Conservation (phyloP, 2,113 vertebrate species). For the Sceloporus tristichus region DNA sequence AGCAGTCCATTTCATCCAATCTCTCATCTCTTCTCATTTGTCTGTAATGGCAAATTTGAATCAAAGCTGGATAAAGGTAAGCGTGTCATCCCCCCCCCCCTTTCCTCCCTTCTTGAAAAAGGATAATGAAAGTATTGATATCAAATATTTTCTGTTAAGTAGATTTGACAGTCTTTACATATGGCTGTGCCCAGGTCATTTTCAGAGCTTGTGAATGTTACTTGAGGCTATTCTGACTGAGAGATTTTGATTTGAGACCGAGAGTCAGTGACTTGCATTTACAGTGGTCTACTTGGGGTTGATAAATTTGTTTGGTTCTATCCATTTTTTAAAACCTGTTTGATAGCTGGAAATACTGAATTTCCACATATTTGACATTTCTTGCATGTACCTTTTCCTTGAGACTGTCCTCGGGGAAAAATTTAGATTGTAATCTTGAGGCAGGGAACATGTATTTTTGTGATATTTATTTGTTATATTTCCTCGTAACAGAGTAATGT, state of each 20-base stretch:
- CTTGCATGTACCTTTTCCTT: background rate
- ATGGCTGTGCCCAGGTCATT: background rate
- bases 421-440: background rate
- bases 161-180: background rate
- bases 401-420: background rate
- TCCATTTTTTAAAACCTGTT: background rate
- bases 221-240: too few species aligned
- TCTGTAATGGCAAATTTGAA: background rate
- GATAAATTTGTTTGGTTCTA: background rate
- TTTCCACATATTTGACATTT: background rate
- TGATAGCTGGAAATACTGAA: background rate
- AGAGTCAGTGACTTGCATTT: background rate
- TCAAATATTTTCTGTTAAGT: background rate
- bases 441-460: background rate
- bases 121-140: background rate
- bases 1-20: background rate
- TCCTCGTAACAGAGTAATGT: background rate
- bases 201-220: background rate
- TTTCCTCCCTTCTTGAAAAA: background rate
- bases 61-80: background rate
- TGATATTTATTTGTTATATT: background rate
- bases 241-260: too few species aligned
- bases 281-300: background rate
- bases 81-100: background rate
- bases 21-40: background rate